A percentile compares a stretch with the other conserved stretches of the same genome.
Evolutionary conservation across 1,140 invertebrate species (phyloP).

Genomic region (Eubasilissa regina): DNA sequence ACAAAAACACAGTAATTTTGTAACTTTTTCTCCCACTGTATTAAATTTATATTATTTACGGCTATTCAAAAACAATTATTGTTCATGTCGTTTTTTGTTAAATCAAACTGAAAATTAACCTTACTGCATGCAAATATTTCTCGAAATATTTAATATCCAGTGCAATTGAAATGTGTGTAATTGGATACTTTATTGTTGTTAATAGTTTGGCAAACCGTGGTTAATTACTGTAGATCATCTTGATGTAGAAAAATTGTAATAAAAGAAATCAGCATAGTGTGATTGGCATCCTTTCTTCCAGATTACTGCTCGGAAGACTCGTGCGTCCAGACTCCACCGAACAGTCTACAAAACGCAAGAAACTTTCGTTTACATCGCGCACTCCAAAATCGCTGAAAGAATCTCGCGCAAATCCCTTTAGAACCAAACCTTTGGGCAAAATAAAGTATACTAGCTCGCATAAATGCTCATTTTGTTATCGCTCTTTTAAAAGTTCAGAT

Average conservation of each 20-base stretch:
- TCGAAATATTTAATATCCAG: background rate
- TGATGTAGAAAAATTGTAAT: conserved; percentile 48
- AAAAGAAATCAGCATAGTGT: conserved; percentile 47
- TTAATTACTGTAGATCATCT: conserved; percentile 32
- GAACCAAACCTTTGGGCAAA: background rate
- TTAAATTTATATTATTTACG: too few relatives aligned
- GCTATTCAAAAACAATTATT: too few relatives aligned
- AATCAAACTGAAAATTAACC: background rate
- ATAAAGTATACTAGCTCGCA: background rate
- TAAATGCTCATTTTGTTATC: conserved; percentile 62
- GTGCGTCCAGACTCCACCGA: conserved; percentile 48
- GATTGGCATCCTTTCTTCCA: conserved; percentile 59
- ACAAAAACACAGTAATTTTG: too few relatives aligned
- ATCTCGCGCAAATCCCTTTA: conserved; percentile 43
- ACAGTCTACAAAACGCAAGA: conserved; percentile 57
- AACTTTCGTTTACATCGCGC: conserved; percentile 57
- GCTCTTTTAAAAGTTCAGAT: conserved; percentile 33
- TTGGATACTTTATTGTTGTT: conserved; percentile 5
- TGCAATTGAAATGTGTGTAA: background rate
- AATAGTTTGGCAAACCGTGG: conserved; percentile 17
- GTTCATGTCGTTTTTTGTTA: too few relatives aligned
- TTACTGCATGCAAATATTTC: conserved; percentile 27
- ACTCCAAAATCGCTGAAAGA: conserved; percentile 51
- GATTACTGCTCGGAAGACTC: conserved; percentile 51
- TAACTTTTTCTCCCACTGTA: too few relatives aligned